Evolutionary conservation across 2,797 vertebrate species (phyloP), one percentile per base, ranked within the genome.

Genomic region (Tympanoctomys barrerae): DNA sequence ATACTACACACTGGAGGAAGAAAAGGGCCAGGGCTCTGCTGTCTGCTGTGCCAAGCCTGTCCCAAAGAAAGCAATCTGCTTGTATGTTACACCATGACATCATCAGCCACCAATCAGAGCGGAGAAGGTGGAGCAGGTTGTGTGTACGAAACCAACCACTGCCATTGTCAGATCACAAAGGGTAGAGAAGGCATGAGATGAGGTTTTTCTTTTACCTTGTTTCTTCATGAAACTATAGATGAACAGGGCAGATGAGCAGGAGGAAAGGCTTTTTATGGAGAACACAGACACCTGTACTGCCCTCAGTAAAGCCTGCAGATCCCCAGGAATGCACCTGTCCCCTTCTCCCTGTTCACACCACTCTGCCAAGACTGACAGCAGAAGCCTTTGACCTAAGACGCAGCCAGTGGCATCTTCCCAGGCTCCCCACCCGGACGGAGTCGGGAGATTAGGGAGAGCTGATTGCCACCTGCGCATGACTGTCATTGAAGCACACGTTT

Each of bases 51-150:
- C 54, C 54, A 36, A 78, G 82, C 90, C 86, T 71, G 68, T 52
- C 71, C 57, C 90, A 64, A 4, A 79, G 57, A 79, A 89, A 92
- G 95, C 85, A 96, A 66, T 87, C 66, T 10, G 70, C 31, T 52
- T 49, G 87, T 93, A 82, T 62, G 82, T 85, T 86, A 59, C 73
- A 86, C 91, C 66, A 68, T 94, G 94, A 97, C 84, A 93, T 96
- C 92, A 85, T 73, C 87, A 86, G 66, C 83, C 83, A 66, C 91
- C 92, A 94, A 95, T 94, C 95, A 80, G 21, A 42, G 87, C 18
- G 57, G 26, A 90, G 77, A 84, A 78, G 66, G 92, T 46, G 21
- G 86, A 88, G 91, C 75, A 90, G 68, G 59, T 94, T 96, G 42
- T 59, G 46, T 61, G 75, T 73, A 52, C 2, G 75, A 94, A 92